phyloP scores from a whole-genome alignment of 1,140 invertebrate genomes.

The Achatina immaculata region DNA sequence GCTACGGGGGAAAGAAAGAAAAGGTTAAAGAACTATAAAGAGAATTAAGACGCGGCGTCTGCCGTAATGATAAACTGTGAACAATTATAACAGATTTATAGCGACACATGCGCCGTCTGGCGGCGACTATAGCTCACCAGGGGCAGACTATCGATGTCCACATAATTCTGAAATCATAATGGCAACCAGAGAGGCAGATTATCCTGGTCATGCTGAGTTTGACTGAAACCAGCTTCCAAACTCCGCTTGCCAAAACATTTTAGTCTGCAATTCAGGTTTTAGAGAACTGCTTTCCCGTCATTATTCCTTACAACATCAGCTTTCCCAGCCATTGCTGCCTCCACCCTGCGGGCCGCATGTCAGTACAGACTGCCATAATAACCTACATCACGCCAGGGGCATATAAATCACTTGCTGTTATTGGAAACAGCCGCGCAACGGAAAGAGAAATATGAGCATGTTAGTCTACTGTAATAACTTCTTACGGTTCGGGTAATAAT shows the following conservation, averaged over 20 bases:
- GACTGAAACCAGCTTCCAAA: constrained; percentile 11
- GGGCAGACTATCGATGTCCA: constrained; percentile 24
- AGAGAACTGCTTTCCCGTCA: neutral
- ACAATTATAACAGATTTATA: constrained; percentile 34
- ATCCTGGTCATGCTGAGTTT: neutral
- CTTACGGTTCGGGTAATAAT: neutral
- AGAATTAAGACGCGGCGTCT: no score
- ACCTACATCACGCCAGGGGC: neutral
- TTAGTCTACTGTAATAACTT: neutral
- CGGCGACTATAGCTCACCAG: neutral
- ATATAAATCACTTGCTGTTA: neutral
- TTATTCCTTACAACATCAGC: neutral
- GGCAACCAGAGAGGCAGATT: neutral
- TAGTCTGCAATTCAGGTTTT: neutral
- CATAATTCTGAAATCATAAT: constrained; percentile 30
- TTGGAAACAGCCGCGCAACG: neutral
- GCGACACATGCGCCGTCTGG: neutral
- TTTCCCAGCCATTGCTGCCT: neutral
- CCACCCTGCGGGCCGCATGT: neutral
- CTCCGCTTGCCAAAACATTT: neutral
- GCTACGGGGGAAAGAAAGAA: no score
- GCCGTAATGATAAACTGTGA: neutral
- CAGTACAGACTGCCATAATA: neutral
- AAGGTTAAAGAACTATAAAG: no score
- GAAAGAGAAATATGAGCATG: neutral